phyloP scores from a whole-genome alignment of 2,888 invertebrate species.

The Torymus texanus region DNA sequence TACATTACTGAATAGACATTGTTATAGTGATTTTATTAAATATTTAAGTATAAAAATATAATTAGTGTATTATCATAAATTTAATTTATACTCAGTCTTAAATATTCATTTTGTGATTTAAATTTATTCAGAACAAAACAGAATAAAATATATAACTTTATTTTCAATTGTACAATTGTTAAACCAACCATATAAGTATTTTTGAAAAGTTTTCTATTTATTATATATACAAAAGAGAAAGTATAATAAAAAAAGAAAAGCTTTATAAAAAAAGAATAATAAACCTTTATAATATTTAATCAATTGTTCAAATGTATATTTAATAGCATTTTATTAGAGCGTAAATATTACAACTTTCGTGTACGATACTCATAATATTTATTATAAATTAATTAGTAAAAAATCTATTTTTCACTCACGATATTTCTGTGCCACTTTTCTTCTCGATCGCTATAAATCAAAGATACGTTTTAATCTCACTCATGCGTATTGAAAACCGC shows the following conservation, averaged over 20 bases:
- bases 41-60: too few species aligned
- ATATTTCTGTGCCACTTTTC: conserved; percentile 24
- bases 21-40: conserved; percentile 1
- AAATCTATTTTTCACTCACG: conserved; percentile 36
- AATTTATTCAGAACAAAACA: background rate
- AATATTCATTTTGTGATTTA: background rate
- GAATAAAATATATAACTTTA: too few species aligned
- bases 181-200: too few species aligned
- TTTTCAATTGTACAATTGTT: too few species aligned
- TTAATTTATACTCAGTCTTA: too few species aligned
- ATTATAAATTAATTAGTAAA: conserved; percentile 8
- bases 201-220: too few species aligned
- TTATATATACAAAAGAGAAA: too few species aligned
- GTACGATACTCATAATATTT: conserved; percentile 8
- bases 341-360: conserved; percentile 2
- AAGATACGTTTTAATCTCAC: conserved; percentile 26
- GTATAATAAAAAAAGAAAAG: too few species aligned
- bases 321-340: conserved; percentile 14
- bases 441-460: conserved; percentile 16
- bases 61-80: too few species aligned
- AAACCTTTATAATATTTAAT: too few species aligned
- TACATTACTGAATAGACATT: background rate
- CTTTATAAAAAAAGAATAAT: too few species aligned
- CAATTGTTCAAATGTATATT: too few species aligned
- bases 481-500: background rate